These are phyloP conservation scores for Enteromius unitaeniatus DNA, from an alignment of 2,797 vertebrate species.

Conservation along the genomic window DNA sequence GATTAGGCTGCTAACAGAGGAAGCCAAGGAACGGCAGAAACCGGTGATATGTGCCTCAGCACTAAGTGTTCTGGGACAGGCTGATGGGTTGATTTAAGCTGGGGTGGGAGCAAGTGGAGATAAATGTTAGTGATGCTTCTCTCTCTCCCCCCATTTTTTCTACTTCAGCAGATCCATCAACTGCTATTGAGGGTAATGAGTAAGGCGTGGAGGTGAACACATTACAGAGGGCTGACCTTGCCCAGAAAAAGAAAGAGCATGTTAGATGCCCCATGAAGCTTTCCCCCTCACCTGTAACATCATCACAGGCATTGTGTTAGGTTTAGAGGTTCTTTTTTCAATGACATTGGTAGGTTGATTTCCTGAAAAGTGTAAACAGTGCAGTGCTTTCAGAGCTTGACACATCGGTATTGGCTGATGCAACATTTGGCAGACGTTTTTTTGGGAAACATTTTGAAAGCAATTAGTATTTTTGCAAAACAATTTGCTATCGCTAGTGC, in stretches of 20 bases:
- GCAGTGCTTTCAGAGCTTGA: neutral
- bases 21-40: conserved; percentile 36
- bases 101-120: conserved; percentile 59
- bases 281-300: conserved; percentile 28
- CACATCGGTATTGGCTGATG: neutral
- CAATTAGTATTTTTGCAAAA: neutral
- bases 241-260: conserved; percentile 45
- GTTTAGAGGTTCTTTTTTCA: neutral
- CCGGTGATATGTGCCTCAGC: conserved; percentile 56
- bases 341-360: neutral
- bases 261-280: conserved; percentile 21
- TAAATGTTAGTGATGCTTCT: conserved; percentile 63
- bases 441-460: neutral
- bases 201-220: conserved; percentile 65
- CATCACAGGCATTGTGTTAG: neutral
- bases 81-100: conserved; percentile 64
- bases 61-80: conserved; percentile 61
- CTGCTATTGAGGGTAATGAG: conserved; percentile 66
- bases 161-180: conserved; percentile 65
- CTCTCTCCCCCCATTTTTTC: conserved; percentile 36
- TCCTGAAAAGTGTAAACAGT: neutral
- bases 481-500: neutral
- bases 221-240: conserved; percentile 63
- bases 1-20: conserved; percentile 57
- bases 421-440: neutral